Evolutionary conservation across 2,797 vertebrate species (phyloP).

Genomic region (Lepidocolaptes lacrymiger): DNA sequence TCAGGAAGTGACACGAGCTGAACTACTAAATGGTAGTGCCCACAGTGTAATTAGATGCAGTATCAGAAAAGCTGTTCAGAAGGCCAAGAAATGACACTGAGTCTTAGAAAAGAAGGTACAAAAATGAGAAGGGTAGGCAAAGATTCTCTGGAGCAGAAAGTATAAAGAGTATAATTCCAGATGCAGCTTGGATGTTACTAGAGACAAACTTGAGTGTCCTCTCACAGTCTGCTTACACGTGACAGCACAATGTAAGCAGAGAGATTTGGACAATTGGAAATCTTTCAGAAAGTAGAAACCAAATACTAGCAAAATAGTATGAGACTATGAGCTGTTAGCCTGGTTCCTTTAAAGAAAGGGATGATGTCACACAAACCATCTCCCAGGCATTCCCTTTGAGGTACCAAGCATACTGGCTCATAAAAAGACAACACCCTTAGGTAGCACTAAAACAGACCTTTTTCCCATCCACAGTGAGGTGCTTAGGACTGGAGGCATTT

Average conservation of each 20-base stretch:
- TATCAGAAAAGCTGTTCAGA: conserved; percentile 1
- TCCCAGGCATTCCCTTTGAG: neutral
- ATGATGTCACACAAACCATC: neutral
- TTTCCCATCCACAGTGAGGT: neutral
- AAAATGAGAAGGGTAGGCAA: neutral
- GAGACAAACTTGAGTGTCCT: neutral
- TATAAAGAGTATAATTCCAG: neutral
- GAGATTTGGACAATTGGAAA: neutral
- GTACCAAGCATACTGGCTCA: neutral
- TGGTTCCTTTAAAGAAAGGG: neutral
- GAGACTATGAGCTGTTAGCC: neutral
- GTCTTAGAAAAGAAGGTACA: neutral
- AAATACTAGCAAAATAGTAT: neutral
- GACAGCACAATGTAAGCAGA: neutral
- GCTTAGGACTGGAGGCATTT: neutral
- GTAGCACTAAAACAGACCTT: neutral
- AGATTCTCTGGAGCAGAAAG: neutral
- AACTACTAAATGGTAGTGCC: neutral
- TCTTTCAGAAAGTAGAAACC: neutral
- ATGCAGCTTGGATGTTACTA: neutral
- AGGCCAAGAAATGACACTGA: neutral
- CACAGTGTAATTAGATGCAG: neutral
- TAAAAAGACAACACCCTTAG: neutral
- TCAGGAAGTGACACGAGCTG: neutral
- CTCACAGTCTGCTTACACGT: neutral